Evolutionary conservation across 2,797 vertebrate species (phyloP), one percentile per base, ranked within the genome.

Genomic region (Austrolebias charrua): DNA sequence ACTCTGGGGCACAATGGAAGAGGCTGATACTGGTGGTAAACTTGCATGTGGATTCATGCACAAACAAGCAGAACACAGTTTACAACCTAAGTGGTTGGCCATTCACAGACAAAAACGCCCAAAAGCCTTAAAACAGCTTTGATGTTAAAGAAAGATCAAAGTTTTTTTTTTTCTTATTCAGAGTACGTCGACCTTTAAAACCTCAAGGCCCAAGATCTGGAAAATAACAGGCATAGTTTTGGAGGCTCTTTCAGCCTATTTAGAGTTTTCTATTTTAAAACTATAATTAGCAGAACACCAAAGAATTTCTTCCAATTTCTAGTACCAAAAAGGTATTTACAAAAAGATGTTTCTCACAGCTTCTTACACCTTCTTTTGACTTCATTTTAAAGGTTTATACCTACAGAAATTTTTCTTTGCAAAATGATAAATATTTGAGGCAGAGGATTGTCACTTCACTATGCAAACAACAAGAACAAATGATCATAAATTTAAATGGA

Each of bases 1-100:
- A 43, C 70, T 73, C 66, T 6, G 7, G 20, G 54, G 54, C 64
- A 84, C 87, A 87, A 83, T 71, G 68, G 66, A 64, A 75, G 77
- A 73, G 63, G 63, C 63, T 81, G n/a, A n/a, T 78, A 46, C 77
- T 60, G 54, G 80, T 83, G 83, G 76, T 73, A 87, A 81, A 84
- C 51, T 66, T 44, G 60, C 71, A 72, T 56, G 55, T 57, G 69
- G 75, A 79, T 68, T 71, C 61, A 82, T 55, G 72, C 57, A 55
- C 50, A 5, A 28, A 63, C 60, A 60, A 56, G 66, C 62, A 65
- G 71, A 56, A 28, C 59, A 13, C n/a, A 78, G 38, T 78, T 81
- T 81, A 75, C 48, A 78, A 76, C 80, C 68, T 42, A 53, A 72
- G 66, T n/a, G 53, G 69, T 66, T 55, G 69, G 63, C 73, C 63